These are phyloP conservation scores for Melanerpes aurifrons DNA, from an alignment of 2,113 vertebrate species.

Conservation along the genomic window DNA sequence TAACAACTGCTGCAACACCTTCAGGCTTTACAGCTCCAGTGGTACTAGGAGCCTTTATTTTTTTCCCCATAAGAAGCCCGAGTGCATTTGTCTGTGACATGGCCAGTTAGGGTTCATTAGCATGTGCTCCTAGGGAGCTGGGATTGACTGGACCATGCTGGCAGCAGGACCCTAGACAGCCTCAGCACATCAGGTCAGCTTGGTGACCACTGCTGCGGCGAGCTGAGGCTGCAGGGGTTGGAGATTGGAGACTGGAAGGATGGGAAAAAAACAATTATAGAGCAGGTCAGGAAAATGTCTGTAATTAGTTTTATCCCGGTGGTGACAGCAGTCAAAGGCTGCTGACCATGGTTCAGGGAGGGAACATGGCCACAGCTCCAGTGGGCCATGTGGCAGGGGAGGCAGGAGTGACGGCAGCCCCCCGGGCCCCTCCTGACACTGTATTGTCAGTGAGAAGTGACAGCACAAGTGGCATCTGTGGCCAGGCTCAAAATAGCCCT, in stretches of 20 bases:
- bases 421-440: constrained; percentile 8
- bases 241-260: neutral
- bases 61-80: neutral
- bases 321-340: neutral
- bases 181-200: neutral
- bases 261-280: no score
- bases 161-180: neutral
- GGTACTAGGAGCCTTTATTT: neutral
- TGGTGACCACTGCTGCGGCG: neutral
- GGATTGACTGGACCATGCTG: neutral
- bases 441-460: constrained; percentile 81
- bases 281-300: neutral
- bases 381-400: neutral
- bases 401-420: neutral
- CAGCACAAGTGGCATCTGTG: constrained; percentile 84
- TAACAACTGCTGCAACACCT: no score
- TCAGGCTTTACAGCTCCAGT: neutral
- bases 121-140: neutral
- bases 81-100: neutral
- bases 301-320: neutral
- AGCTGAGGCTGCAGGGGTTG: neutral
- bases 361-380: fast-evolving
- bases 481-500: constrained; percentile 88
- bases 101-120: neutral
- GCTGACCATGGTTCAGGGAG: fast-evolving